phyloP scores from a whole-genome alignment of 2,113 vertebrate genomes.

The Turdus rufiventris region DNA sequence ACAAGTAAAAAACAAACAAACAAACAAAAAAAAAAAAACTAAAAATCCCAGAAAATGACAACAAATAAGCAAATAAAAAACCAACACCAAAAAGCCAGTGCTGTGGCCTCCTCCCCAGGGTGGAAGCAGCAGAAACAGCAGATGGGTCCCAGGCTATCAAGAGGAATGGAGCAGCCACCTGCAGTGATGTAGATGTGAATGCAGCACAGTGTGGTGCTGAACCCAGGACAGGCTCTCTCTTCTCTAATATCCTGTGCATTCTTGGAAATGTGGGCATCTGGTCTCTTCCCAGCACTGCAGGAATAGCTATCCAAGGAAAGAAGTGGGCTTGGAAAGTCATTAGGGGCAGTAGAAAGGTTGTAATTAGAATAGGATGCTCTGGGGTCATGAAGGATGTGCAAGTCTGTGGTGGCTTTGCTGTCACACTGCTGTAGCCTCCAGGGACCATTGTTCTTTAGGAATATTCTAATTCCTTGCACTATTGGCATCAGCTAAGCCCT shows the following conservation, averaged over 20 bases:
- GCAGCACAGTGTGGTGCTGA: not conserved
- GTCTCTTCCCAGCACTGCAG: not conserved
- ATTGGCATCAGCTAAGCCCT: not conserved
- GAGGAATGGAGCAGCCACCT: not conserved
- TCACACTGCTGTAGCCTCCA: not conserved
- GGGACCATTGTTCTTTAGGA: not conserved
- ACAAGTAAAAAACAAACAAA: not conserved
- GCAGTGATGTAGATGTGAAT: not conserved
- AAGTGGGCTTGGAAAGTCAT: not conserved
- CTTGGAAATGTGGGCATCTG: not conserved
- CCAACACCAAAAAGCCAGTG: not conserved
- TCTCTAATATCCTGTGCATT: not conserved
- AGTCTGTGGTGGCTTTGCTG: not conserved
- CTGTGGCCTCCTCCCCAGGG: not conserved
- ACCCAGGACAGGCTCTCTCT: not conserved
- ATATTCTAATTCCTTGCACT: not conserved
- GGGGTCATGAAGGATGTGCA: not conserved
- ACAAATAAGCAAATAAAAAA: too few relatives aligned
- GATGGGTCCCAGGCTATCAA: accelerated
- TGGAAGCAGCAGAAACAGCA: not conserved
- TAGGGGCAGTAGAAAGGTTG: not conserved
- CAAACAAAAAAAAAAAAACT: too few relatives aligned
- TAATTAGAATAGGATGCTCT: not conserved
- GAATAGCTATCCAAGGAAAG: not conserved
- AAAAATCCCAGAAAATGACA: too few relatives aligned